phyloP scores from a whole-genome alignment of 2,888 invertebrate species.

The Desoria tigrina region DNA sequence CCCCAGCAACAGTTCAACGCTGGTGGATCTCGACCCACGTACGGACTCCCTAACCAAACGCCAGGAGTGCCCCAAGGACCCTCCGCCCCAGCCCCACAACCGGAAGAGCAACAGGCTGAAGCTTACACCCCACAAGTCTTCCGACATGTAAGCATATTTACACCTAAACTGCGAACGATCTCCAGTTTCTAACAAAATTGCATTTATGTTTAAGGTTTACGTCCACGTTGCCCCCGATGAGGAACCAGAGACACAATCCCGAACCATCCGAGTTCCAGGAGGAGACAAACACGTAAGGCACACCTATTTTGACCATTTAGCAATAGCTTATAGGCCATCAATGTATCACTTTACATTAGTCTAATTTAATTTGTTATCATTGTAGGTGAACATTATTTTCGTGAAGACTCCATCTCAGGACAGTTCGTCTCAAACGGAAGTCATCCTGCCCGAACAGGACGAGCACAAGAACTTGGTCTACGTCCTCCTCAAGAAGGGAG shows the following conservation, averaged over 20 bases:
- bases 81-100: no score
- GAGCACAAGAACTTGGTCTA: no score
- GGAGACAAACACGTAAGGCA: constrained; percentile 7
- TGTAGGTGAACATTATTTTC: no score
- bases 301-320: constrained; percentile 19
- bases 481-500: no score
- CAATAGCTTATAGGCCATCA: constrained; percentile 7
- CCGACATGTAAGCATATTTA: neutral
- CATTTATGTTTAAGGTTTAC: neutral
- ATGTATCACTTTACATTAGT: neutral
- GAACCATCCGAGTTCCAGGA: constrained; percentile 12
- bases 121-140: neutral
- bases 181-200: neutral
- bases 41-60: neutral
- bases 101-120: neutral
- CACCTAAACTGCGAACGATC: neutral
- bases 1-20: no score
- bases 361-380: constrained; percentile 28
- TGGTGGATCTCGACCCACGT: no score
- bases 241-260: neutral
- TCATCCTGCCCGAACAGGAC: no score
- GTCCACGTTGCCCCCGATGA: constrained; percentile 6
- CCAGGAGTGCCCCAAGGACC: neutral
- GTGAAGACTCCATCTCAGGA: no score
- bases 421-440: no score